phyloP scores from a whole-genome alignment of 1,140 invertebrate species.

The Pogonomyrmex barbatus region DNA sequence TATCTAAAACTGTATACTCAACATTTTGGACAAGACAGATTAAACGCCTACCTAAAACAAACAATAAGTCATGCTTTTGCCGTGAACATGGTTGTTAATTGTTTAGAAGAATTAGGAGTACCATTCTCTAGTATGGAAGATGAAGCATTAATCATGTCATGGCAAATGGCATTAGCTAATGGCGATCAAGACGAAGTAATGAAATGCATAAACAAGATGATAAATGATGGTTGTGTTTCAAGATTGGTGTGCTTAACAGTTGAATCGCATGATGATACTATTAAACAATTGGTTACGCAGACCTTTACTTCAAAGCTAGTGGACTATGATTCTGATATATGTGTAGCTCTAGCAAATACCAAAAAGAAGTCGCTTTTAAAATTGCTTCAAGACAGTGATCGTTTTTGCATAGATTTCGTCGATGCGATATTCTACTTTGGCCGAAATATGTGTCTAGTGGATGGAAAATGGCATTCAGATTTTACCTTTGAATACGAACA shows the following conservation, averaged over 20 bases:
- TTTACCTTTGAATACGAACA: slow-evolving; percentile 85
- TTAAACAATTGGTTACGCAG: slow-evolving; percentile 84
- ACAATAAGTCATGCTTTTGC: slow-evolving; percentile 73
- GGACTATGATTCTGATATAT: slow-evolving; percentile 84
- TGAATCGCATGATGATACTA: slow-evolving; percentile 76
- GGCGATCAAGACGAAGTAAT: slow-evolving; percentile 78
- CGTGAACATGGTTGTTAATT: slow-evolving; percentile 76
- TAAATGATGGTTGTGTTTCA: slow-evolving; percentile 77
- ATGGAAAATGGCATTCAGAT: slow-evolving; percentile 81
- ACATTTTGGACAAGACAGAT: slow-evolving; percentile 77
- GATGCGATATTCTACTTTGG: slow-evolving; percentile 87
- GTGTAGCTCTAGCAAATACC: slow-evolving; percentile 83
- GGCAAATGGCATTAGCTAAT: slow-evolving; percentile 79
- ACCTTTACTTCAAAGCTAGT: slow-evolving; percentile 84
- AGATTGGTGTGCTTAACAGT: slow-evolving; percentile 74
- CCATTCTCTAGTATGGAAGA: slow-evolving; percentile 73
- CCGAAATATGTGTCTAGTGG: slow-evolving; percentile 81
- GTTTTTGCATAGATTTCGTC: slow-evolving; percentile 86
- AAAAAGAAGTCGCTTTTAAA: slow-evolving; percentile 82
- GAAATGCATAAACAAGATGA: slow-evolving; percentile 79
- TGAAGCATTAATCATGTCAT: slow-evolving; percentile 79
- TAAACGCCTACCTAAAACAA: slow-evolving; percentile 74
- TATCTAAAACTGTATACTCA: slow-evolving; percentile 77
- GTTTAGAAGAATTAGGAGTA: slow-evolving; percentile 74
- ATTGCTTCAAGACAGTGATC: slow-evolving; percentile 83